phyloP scores from a whole-genome alignment of 2,113 vertebrate genomes.

The Columbina picui region DNA sequence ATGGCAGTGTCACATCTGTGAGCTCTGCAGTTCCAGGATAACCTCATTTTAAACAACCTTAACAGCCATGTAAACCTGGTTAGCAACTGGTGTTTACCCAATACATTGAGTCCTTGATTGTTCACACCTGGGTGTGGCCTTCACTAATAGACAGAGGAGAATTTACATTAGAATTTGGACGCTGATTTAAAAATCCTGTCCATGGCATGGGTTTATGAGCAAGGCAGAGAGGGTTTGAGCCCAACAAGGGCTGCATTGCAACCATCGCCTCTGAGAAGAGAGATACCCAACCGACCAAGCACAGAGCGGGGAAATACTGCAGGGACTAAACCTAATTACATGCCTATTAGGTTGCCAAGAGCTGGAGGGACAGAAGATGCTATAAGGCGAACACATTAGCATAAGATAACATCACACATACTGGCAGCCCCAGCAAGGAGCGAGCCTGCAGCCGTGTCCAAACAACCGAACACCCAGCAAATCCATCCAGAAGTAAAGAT shows the following conservation, averaged over 20 bases:
- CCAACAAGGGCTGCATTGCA: background rate
- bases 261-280: background rate
- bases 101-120: background rate
- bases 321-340: background rate
- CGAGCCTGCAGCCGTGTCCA: background rate
- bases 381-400: background rate
- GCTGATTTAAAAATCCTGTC: background rate
- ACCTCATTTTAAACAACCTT: background rate
- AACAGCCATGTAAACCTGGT: background rate
- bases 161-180: background rate
- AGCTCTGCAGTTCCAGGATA: background rate
- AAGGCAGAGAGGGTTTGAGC: background rate
- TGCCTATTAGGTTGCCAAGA: background rate
- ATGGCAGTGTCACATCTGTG: background rate
- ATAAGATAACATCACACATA: background rate
- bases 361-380: background rate
- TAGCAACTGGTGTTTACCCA: background rate
- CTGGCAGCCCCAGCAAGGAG: background rate
- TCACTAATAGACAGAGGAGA: background rate
- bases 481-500: background rate
- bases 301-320: background rate
- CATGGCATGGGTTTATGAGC: background rate
- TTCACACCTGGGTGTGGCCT: background rate
- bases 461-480: background rate
- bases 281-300: background rate